Percentiles rank a stretch among this genome's conserved stretches.
Evolutionary conservation across 2,888 invertebrate genomes (phyloP).

Genomic region (Lamellibrachia satsuma): DNA sequence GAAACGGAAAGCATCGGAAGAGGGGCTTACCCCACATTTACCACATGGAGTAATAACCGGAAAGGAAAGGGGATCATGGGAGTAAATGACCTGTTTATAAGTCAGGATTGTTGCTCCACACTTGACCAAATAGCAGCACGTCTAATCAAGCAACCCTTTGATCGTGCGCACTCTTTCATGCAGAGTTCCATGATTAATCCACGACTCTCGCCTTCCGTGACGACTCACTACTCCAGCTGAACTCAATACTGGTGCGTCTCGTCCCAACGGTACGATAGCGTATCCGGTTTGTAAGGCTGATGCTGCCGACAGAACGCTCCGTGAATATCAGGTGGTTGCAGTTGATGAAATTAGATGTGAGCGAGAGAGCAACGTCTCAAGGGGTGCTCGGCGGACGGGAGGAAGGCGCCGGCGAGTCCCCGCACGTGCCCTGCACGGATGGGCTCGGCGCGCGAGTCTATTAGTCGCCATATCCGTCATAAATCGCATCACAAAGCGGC

Average conservation of each 20-base stretch:
- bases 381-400: background rate
- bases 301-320: background rate
- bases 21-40: background rate
- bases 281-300: constrained; percentile 13
- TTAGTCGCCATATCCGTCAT: constrained; percentile 5
- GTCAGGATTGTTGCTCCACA: background rate
- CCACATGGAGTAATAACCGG: background rate
- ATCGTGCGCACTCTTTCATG: background rate
- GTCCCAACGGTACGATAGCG: background rate
- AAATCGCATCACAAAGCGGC: constrained; percentile 17
- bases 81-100: background rate
- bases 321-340: constrained; percentile 9
- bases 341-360: constrained; percentile 10
- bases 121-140: background rate
- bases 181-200: background rate
- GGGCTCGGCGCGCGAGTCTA: background rate
- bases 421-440: background rate
- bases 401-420: background rate
- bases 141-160: background rate
- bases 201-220: background rate
- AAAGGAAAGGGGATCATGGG: background rate
- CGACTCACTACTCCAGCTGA: background rate
- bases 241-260: background rate
- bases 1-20: background rate
- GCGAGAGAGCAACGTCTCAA: background rate